Percentiles rank a stretch among this genome's conserved stretches.
Conservation (phyloP, 2,888 invertebrate genomes). For the Tinea pellionella region DNA sequence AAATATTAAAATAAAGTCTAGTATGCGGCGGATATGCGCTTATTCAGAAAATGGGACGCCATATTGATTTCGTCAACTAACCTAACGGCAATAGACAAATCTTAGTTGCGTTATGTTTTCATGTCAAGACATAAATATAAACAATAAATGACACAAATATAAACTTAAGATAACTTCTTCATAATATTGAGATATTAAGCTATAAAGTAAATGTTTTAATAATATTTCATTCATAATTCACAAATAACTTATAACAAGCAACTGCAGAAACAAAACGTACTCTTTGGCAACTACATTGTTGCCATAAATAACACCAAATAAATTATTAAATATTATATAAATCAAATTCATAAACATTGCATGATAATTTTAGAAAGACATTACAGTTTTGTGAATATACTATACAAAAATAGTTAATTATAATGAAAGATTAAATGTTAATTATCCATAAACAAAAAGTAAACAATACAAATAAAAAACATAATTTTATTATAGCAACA, state of each 20-base stretch:
- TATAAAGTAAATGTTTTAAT: too few relatives aligned
- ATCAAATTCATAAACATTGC: too few relatives aligned
- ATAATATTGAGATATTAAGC: too few relatives aligned
- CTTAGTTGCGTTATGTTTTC: background rate
- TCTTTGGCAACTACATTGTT: too few relatives aligned
- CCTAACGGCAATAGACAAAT: constrained; percentile 44
- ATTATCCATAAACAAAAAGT: background rate
- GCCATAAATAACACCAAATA: too few relatives aligned
- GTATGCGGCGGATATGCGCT: constrained; percentile 59
- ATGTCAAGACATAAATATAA: background rate
- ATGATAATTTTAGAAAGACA: too few relatives aligned
- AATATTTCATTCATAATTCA: background rate
- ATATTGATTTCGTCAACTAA: constrained; percentile 70
- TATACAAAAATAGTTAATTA: too few relatives aligned
- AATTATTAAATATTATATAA: too few relatives aligned
- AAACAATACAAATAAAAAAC: background rate
- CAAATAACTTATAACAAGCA: background rate
- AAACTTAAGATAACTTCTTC: background rate
- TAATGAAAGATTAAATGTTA: too few relatives aligned
- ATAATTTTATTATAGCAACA: constrained; percentile 24
- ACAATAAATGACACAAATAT: background rate
- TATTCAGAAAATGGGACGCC: constrained; percentile 57
- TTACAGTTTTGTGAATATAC: too few relatives aligned
- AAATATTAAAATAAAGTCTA: constrained; percentile 34
- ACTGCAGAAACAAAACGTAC: background rate